These are phyloP conservation scores for Puffinus mauretanicus DNA, from an alignment of 2,113 vertebrate genomes.

Conservation along the genomic window DNA sequence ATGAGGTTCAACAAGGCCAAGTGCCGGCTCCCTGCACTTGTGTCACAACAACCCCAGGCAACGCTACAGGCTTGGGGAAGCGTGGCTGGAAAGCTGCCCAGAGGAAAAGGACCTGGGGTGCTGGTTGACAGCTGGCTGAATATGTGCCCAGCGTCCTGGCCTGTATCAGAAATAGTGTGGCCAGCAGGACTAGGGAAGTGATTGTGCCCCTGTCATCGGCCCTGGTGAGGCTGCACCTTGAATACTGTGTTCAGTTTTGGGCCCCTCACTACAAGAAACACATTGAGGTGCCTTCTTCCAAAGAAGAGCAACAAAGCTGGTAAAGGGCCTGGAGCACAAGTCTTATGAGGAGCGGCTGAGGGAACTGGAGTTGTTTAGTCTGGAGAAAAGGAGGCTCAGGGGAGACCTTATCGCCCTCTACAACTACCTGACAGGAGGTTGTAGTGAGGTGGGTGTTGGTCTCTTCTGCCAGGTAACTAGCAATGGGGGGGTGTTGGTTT, in stretches of 20 bases:
- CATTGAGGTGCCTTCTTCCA: not conserved
- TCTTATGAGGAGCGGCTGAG: not conserved
- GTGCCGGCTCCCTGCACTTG: not conserved
- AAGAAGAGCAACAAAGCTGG: not conserved
- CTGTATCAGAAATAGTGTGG: not conserved
- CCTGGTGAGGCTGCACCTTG: no score
- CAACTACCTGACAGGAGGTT: not conserved
- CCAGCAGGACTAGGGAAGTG: no score
- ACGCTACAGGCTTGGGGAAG: not conserved
- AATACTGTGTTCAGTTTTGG: no score
- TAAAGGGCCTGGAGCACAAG: not conserved
- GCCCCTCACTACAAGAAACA: no score
- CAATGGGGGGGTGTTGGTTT: not conserved
- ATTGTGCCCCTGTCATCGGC: no score
- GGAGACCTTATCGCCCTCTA: not conserved
- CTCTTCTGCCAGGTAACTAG: no score
- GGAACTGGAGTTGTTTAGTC: not conserved
- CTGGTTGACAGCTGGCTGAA: rapidly evolving
- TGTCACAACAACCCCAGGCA: not conserved
- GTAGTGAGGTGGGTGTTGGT: rapidly evolving
- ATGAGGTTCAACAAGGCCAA: not conserved
- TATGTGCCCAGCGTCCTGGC: not conserved
- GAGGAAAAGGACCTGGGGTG: rapidly evolving
- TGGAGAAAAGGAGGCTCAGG: no score
- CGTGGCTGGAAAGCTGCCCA: not conserved